These are phyloP conservation scores for Eulemur mongoz DNA, from an alignment of 2,797 vertebrate genomes.

Conservation along the genomic window DNA sequence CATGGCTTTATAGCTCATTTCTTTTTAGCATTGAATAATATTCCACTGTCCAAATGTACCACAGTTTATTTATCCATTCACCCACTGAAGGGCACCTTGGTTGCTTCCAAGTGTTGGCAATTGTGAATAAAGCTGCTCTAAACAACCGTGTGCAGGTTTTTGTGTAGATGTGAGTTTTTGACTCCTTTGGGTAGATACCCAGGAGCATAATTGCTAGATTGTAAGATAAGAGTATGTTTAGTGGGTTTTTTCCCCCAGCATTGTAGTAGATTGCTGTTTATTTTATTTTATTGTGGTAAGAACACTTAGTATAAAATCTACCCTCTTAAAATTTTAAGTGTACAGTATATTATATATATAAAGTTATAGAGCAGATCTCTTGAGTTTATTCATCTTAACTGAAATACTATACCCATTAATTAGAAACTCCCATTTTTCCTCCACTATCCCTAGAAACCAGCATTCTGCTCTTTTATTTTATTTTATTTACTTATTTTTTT, in stretches of 20 bases:
- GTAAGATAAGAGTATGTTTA: background rate
- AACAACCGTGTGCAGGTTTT: background rate
- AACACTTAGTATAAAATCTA: background rate
- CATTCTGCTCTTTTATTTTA: background rate
- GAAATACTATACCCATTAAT: background rate
- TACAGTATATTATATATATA: background rate
- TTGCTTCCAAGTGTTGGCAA: background rate
- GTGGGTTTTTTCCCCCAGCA: background rate
- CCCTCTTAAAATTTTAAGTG: background rate
- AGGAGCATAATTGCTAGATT: background rate
- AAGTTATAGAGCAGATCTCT: background rate
- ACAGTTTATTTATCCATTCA: background rate
- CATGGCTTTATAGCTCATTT: background rate
- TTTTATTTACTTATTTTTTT: no score
- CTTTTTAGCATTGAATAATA: background rate
- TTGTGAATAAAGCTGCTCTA: background rate
- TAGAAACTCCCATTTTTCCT: background rate
- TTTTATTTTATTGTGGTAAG: background rate
- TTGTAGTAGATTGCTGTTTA: background rate
- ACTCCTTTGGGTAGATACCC: background rate
- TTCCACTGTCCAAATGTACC: background rate
- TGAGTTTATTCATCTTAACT: background rate
- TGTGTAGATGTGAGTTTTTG: background rate
- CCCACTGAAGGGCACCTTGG: background rate
- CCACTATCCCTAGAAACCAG: background rate